Evolutionary conservation across 2,113 vertebrate genomes (phyloP).

Genomic region (Clarias gariepinus): DNA sequence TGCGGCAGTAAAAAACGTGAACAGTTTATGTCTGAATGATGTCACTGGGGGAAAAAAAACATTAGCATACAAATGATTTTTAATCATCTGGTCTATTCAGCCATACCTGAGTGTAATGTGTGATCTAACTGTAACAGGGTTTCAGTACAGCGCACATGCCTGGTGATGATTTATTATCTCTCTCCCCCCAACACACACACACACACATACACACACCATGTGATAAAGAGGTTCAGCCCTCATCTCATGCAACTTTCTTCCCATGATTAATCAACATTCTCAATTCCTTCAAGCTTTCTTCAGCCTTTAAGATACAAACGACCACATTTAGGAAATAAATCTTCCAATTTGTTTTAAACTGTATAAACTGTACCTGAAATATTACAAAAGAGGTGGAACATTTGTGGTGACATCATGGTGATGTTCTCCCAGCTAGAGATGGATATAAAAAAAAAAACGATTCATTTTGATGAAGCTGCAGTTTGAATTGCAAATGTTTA

Average conservation of each 20-base stretch:
- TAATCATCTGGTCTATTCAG: not conserved
- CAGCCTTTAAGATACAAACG: not conserved
- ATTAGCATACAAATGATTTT: not conserved
- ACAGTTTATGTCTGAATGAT: not conserved
- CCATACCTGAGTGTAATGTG: not conserved
- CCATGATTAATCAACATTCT: not conserved
- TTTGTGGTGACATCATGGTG: not conserved
- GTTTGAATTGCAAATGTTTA: constrained; percentile 31
- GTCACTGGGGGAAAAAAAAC: not conserved
- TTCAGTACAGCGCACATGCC: not conserved
- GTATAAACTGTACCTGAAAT: not conserved
- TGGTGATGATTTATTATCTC: not conserved
- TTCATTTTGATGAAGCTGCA: not conserved
- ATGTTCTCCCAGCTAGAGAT: not conserved
- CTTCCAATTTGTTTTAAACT: not conserved
- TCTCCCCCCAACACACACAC: too few relatives aligned
- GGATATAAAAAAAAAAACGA: not conserved
- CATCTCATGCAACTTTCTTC: not conserved
- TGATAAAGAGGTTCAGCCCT: not conserved
- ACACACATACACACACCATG: too few relatives aligned
- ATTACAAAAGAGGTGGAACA: not conserved
- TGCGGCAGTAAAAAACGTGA: not conserved
- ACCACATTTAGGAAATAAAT: not conserved
- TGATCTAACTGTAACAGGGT: not conserved
- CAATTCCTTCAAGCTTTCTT: not conserved